Base-by-base conservation (phyloP, 2,113 vertebrate genomes). In the Eulacestoma nigropectus region DNA sequence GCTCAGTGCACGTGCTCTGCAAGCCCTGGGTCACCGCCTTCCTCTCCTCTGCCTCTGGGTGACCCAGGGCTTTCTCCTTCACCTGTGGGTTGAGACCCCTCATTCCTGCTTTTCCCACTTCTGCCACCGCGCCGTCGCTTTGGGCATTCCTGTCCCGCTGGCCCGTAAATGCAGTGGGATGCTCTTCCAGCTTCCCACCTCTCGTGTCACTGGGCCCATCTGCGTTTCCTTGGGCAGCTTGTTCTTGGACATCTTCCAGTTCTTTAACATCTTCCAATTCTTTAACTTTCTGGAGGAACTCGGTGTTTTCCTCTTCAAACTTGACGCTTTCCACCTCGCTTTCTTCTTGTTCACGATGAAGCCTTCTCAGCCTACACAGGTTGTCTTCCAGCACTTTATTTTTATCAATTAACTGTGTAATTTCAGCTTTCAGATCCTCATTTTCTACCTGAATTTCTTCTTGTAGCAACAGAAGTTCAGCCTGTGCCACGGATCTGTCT, bases 1-100 rank as follows among this genome's bases (percentile, higher is more conserved):
- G 97, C 39, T 97, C 97, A 29, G 97, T 69, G 52, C 98, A 98
- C 13, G 98, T 93, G 93, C 96, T 96, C 55, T 98, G 99, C 21
- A 99, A 93, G 84, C 98, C 96, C 8, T 96, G 91, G 30, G 98
- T 96, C 73, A 90, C 97, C 5, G 60, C 47, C 14, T 94, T 98
- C 64, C 98, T 96, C 76, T 97, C 80, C 15, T 98, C 98, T 16
- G 92, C 92, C 98, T 98, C 63, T 89, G 94, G 85, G 75, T 89
- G 53, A 12, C 84, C 81, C 91, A 85, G 60, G 3, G 81, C 44
- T 2, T 91, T 70, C 47, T 97, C 97, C 82, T 95, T 90, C 86
- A 83, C 46, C 78, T 96, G 89, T 19, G 80, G 29, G 18, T 16
- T 84, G 29, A 94, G 94, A 15, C 98, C 97, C 21, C 93, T 93